Evolutionary conservation across 1,140 invertebrate genomes (phyloP), one percentile per base, ranked within the genome.

Genomic region (Bactericera cockerelli): DNA sequence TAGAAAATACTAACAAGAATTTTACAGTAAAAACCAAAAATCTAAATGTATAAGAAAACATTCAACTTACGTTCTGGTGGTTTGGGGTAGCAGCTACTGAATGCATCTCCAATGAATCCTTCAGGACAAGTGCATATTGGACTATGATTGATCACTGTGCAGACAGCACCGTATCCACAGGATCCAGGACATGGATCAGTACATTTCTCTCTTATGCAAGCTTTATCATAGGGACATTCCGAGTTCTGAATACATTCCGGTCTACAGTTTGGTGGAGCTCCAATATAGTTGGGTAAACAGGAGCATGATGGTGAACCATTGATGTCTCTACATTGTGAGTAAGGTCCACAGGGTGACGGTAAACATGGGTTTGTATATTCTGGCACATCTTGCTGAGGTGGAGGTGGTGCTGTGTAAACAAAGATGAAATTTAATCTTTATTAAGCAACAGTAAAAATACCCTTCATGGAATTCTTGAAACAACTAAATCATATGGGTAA

Each of bases 161-260:
- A 87, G 56, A 78, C 70, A 11, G 82, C 80, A 42, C 74, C 73
- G 54, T 79, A 70, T 53, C 83, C 83, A 64, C 83, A 86, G 0
- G 81, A 80, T 13, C 82, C 81, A 53, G 74, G 76, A 67, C 84
- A 86, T 58, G 83, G 83, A 71, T 86, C 79, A 49, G 74, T 72
- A 70, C 84, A 86, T 71, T 81, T 82, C 67, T 83, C 76, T 63
- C 78, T 79, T 33, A 81, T 78, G 67, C 84, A 87, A 3, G 82
- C 82, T 65, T 74, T 71, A 60, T 76, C 77, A 60, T 77, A 77
- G 25, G 78, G 68, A 70, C 84, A 87, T 65, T 86, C 83, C 0
- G 82, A 74, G 69, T 85, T 83, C 21, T 83, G 77, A 6, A 76
- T 74, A 72, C 84, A 87, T 69, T 87, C 84, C 31, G 84, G 82